Evolutionary conservation across 2,797 vertebrate species (phyloP).

Genomic region (Sebastiscus tertius): DNA sequence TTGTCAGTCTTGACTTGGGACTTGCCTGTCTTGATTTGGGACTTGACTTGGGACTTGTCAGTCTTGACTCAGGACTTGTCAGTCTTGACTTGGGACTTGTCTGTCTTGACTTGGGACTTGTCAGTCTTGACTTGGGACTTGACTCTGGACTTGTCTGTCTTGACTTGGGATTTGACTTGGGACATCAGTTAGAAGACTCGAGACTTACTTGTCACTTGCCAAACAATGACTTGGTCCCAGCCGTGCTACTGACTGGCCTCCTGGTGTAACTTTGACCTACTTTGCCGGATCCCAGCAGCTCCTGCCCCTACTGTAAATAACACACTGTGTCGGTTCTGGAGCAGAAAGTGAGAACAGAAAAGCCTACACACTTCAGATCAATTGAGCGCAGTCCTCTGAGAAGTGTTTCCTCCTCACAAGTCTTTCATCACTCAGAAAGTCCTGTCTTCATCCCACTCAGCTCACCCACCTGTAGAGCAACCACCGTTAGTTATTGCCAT

Average conservation of each 20-base stretch:
- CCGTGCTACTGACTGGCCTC: not conserved
- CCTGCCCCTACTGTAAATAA: slow-evolving; percentile 5
- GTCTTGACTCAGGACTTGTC: too few species aligned
- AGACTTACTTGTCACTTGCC: not conserved
- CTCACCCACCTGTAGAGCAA: slow-evolving; percentile 57
- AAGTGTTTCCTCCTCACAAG: slow-evolving; percentile 44
- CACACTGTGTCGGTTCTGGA: slow-evolving; percentile 22
- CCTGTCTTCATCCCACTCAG: slow-evolving; percentile 43
- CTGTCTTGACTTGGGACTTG: too few species aligned
- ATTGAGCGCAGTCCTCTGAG: slow-evolving; percentile 25
- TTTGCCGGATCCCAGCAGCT: not conserved
- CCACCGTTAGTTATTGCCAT: slow-evolving; percentile 12
- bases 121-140: too few species aligned
- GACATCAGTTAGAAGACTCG: not conserved
- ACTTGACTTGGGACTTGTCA: too few species aligned
- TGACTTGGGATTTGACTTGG: too few species aligned
- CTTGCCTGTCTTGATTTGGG: too few species aligned
- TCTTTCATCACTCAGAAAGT: slow-evolving; percentile 47
- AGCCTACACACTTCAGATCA: slow-evolving; percentile 22
- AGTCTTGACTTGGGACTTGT: too few species aligned
- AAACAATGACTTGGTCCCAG: not conserved
- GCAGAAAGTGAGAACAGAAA: slow-evolving; percentile 10
- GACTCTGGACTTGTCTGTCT: too few species aligned
- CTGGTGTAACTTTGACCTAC: not conserved
- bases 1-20: too few species aligned